These are phyloP conservation scores for Dyspetes luteomarginatus DNA, from an alignment of 2,888 invertebrate species.

Conservation along the genomic window DNA sequence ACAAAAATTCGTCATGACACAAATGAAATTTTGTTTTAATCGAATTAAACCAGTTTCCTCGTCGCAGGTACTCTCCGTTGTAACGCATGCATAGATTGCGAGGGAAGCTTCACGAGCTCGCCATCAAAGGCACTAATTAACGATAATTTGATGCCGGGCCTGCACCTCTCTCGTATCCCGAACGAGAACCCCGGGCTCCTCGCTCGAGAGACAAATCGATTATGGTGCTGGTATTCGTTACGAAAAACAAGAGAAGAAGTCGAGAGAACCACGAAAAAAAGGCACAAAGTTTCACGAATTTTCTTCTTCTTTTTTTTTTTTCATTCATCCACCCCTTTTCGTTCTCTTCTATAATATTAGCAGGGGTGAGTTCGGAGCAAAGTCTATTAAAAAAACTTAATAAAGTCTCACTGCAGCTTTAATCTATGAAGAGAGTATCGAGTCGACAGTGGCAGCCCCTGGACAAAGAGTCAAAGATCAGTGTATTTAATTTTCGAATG, in stretches of 20 bases:
- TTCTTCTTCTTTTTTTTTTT: too few relatives aligned
- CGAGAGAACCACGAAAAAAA: conserved; percentile 16
- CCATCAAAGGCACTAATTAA: conserved; percentile 36
- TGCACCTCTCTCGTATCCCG: conserved; percentile 21
- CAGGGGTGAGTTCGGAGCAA: conserved; percentile 16
- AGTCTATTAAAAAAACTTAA: neutral
- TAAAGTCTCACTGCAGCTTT: conserved; percentile 46
- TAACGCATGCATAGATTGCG: neutral
- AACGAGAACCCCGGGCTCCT: neutral
- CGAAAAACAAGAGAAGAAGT: neutral
- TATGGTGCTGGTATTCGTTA: conserved; percentile 5
- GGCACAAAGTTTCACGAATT: conserved; percentile 17
- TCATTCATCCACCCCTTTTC: conserved; percentile 1
- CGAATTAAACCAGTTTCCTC: neutral
- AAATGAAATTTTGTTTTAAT: neutral
- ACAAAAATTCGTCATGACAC: neutral
- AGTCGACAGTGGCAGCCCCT: conserved; percentile 15
- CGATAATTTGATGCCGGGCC: neutral
- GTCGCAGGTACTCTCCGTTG: neutral
- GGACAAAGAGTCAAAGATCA: conserved; percentile 29
- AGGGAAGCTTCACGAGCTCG: neutral
- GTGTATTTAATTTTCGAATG: conserved; percentile 57
- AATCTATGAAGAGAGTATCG: conserved; percentile 51
- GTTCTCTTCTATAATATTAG: conserved; percentile 1
- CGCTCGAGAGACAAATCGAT: conserved; percentile 49